Percentiles rank a stretch among this genome's conserved stretches.
phyloP scores from a whole-genome alignment of 2,888 invertebrate genomes.

The Agriotes lineatus region DNA sequence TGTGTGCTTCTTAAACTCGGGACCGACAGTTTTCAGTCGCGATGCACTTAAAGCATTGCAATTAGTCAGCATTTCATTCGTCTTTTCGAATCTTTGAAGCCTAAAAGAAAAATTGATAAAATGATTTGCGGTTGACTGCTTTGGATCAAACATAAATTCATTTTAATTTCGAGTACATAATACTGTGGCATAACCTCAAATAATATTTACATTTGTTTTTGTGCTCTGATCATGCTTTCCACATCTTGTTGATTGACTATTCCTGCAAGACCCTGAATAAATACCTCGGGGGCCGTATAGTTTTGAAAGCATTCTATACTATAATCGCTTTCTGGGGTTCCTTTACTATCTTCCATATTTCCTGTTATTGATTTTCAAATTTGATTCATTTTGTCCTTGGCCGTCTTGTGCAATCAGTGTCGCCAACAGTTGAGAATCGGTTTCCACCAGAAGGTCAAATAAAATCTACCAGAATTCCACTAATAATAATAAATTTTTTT shows the following conservation, averaged over 20 bases:
- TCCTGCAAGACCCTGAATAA: conserved; percentile 92
- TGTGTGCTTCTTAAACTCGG: conserved; percentile 93
- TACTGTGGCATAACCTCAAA: background rate
- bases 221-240: conserved; percentile 88
- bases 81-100: conserved; percentile 97
- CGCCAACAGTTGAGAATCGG: background rate
- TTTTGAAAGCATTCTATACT: conserved; percentile 92
- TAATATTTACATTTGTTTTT: conserved; percentile 87
- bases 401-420: too few species aligned
- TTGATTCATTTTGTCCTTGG: background rate
- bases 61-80: conserved; percentile 98
- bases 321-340: conserved; percentile 76
- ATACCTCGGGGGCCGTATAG: conserved; percentile 91
- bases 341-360: conserved; percentile 65
- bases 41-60: conserved; percentile 94
- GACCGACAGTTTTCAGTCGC: conserved; percentile 85
- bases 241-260: conserved; percentile 93
- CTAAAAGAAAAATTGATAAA: too few species aligned
- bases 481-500: too few species aligned
- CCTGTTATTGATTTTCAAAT: background rate
- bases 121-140: too few species aligned
- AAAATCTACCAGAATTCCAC: too few species aligned
- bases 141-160: too few species aligned
- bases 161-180: too few species aligned
- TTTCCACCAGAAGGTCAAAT: too few species aligned